Evolutionary conservation across 1,140 invertebrate genomes (phyloP).

Genomic region (Polypedilum pembai): DNA sequence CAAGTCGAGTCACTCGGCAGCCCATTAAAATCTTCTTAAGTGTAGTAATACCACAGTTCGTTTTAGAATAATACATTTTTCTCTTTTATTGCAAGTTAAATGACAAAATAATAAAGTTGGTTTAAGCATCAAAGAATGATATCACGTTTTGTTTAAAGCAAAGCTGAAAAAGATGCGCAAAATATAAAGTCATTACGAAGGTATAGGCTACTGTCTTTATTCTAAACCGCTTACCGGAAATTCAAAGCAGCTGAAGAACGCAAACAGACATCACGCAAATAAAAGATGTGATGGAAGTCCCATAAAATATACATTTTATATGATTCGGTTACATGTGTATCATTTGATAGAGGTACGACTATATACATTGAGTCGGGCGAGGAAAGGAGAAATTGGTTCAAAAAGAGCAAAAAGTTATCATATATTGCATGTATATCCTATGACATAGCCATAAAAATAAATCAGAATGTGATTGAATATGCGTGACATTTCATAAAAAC

Average conservation of each 20-base stretch:
- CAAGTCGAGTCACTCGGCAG: not conserved
- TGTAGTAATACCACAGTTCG: not conserved
- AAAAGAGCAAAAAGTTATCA: too few relatives aligned
- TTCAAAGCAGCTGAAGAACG: not conserved
- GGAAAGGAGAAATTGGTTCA: too few relatives aligned
- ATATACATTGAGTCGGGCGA: too few relatives aligned
- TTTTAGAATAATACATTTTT: not conserved
- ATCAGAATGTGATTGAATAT: constrained; percentile 14
- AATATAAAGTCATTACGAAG: constrained; percentile 5
- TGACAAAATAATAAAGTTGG: not conserved
- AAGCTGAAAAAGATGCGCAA: not conserved
- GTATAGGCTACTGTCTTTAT: not conserved
- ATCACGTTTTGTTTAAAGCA: not conserved
- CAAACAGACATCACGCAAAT: not conserved
- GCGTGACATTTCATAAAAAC: constrained; percentile 17
- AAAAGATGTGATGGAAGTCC: not conserved
- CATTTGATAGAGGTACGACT: not conserved
- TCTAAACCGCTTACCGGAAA: not conserved
- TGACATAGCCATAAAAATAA: constrained; percentile 19
- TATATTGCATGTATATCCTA: not conserved
- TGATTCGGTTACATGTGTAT: not conserved
- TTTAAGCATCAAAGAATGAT: not conserved
- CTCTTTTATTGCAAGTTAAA: not conserved
- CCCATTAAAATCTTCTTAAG: not conserved
- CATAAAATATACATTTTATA: constrained; percentile 13